Percentiles rank a stretch among this genome's conserved stretches.
phyloP scores from a whole-genome alignment of 2,888 invertebrate species.

The Drosophila flavopinicola region DNA sequence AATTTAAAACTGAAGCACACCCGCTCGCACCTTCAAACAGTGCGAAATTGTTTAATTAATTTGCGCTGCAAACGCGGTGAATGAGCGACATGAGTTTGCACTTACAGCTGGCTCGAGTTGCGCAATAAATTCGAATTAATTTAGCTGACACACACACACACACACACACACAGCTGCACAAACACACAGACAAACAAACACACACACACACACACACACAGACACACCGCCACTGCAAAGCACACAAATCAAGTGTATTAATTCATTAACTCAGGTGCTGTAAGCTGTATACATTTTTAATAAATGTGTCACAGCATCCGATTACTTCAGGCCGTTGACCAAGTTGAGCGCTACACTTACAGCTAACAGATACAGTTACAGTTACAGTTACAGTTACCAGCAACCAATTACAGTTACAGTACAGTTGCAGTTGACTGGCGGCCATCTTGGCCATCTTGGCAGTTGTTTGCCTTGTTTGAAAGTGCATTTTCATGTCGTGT shows the following conservation, averaged over 20 bases:
- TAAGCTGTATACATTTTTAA: conserved; percentile 30
- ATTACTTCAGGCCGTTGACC: conserved; percentile 12
- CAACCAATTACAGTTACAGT: conserved; percentile 13
- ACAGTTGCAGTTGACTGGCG: conserved; percentile 19
- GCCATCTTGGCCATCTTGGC: conserved; percentile 15
- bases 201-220: conserved; percentile 18
- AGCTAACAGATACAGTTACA: not conserved
- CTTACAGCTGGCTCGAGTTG: conserved; percentile 41
- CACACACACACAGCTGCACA: no score
- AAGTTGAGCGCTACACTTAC: conserved; percentile 3
- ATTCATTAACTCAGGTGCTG: conserved; percentile 40
- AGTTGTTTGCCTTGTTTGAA: not conserved
- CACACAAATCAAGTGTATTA: conserved; percentile 47
- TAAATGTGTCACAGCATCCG: conserved; percentile 22
- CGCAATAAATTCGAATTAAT: conserved; percentile 75
- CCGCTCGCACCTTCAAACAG: not conserved
- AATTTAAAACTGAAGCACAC: no score
- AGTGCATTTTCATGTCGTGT: conserved; percentile 50
- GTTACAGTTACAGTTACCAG: conserved; percentile 5
- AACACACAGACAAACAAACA: conserved; percentile 33
- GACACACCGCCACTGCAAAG: not conserved
- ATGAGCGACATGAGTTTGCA: conserved; percentile 67
- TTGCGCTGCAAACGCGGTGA: conserved; percentile 37
- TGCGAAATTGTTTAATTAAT: conserved; percentile 60
- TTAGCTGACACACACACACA: conserved; percentile 32